phyloP scores from a whole-genome alignment of 2,888 invertebrate species.

The Choreutis nemorana region DNA sequence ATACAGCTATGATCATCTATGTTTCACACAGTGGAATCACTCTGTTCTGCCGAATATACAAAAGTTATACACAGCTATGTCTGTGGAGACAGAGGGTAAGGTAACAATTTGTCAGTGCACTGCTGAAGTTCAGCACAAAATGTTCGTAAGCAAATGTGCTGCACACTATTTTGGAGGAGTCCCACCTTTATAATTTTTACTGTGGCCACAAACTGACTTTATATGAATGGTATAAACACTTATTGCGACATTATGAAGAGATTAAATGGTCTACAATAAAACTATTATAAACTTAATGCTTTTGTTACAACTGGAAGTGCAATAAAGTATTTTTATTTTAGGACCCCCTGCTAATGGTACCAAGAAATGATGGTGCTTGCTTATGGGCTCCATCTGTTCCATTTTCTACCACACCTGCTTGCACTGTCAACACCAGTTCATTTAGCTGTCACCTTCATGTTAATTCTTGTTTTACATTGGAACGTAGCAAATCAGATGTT shows the following conservation, averaged over 20 bases:
- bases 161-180: conserved; percentile 7
- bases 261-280: no score
- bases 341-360: conserved; percentile 68
- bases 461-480: conserved; percentile 44
- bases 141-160: conserved; percentile 9
- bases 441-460: conserved; percentile 58
- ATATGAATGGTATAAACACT: no score
- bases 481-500: conserved; percentile 54
- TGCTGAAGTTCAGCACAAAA: conserved; percentile 11
- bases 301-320: conserved; percentile 4
- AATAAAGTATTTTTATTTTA: conserved; percentile 17
- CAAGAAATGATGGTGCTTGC: conserved; percentile 67
- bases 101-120: no score
- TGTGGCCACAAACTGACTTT: no score
- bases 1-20: no score
- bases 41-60: no score
- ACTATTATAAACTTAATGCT: no score
- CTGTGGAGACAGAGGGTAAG: no score
- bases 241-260: no score
- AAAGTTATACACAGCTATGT: no score
- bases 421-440: conserved; percentile 42
- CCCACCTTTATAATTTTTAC: no score
- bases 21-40: no score
- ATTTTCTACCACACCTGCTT: conserved; percentile 48
- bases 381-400: conserved; percentile 54